These are phyloP conservation scores for Microhierax caerulescens DNA, from an alignment of 2,797 vertebrate genomes.

Conservation along the genomic window DNA sequence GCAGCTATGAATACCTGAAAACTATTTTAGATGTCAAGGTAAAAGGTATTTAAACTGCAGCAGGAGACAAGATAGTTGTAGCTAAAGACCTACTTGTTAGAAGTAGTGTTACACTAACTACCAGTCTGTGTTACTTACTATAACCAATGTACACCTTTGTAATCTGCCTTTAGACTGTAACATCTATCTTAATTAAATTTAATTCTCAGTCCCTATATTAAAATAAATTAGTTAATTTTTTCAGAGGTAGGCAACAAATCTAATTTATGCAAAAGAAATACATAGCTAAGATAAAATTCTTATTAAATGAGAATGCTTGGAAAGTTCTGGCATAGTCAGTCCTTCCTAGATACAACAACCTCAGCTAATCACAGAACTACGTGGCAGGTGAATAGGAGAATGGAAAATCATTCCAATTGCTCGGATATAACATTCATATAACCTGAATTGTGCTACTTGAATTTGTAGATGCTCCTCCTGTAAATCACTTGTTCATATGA, in stretches of 20 bases:
- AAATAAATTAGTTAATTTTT: constrained; percentile 12
- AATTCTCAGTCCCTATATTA: constrained; percentile 35
- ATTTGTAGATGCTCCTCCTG: background rate
- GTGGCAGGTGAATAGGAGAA: background rate
- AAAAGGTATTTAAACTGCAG: background rate
- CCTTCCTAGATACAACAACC: background rate
- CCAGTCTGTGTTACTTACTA: background rate
- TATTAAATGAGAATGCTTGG: constrained; percentile 4
- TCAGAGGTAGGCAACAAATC: background rate
- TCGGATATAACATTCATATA: background rate
- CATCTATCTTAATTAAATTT: constrained; percentile 12
- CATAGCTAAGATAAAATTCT: background rate
- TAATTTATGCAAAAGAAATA: background rate
- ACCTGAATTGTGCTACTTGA: background rate
- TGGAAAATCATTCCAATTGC: background rate
- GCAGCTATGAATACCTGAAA: constrained; percentile 23
- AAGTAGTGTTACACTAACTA: background rate
- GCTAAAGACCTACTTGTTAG: constrained; percentile 22
- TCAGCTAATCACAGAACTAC: background rate
- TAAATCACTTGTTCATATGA: background rate
- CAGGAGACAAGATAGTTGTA: background rate
- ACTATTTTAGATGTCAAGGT: background rate
- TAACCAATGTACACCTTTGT: background rate
- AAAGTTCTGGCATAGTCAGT: background rate
- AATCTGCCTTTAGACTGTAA: constrained; percentile 19